Base-by-base conservation (phyloP, 2,113 vertebrate genomes). In the Myotis davidii region DNA sequence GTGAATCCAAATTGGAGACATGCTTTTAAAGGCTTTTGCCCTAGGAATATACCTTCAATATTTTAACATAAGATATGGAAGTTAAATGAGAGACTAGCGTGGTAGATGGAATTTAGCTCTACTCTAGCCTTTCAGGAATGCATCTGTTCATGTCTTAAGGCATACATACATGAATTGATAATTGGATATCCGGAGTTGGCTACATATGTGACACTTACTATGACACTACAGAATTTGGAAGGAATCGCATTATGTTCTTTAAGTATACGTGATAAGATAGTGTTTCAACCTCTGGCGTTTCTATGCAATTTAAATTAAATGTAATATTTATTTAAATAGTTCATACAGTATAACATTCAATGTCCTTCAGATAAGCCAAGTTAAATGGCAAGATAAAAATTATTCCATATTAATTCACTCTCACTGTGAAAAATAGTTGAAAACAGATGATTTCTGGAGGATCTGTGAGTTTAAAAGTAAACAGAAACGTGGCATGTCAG, bases 131-230 rank as follows among this genome's bases (percentile, higher is more conserved):
- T 95, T 96, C 84, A 94, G 91, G 74, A 96, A 90, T 96, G 83
- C 85, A 91, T 94, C 88, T 97, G 85, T 96, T 96, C 96, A 88
- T 96, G 77, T 97, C 82, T 95, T 97, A 92, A 97, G 92, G 94
- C 96, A 92, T 92, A 97, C 91, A 96, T 97, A 96, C 96, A 97
- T 95, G 94, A 97, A 96, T 95, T 96, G 95, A 96, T 97, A 97
- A 97, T 94, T 96, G 85, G 88, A 94, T 96, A 97, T 96, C 94
- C 94, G 82, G 54, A 94, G 73, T 92, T 92, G 92, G 95, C 94
- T 96, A 94, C 73, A 94, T 95, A 96, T 96, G 88, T 94, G 95
- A 96, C 96, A 92, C 81, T 97, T 94, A 90, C 91, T 94, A 92
- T 96, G 95, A 97, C 85, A 95, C 94, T 73, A 90, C 88, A 83